A percentile compares a stretch with the other conserved stretches of the same genome.
phyloP scores from a whole-genome alignment of 1,140 invertebrate species.

The Platorchestia sp. region DNA sequence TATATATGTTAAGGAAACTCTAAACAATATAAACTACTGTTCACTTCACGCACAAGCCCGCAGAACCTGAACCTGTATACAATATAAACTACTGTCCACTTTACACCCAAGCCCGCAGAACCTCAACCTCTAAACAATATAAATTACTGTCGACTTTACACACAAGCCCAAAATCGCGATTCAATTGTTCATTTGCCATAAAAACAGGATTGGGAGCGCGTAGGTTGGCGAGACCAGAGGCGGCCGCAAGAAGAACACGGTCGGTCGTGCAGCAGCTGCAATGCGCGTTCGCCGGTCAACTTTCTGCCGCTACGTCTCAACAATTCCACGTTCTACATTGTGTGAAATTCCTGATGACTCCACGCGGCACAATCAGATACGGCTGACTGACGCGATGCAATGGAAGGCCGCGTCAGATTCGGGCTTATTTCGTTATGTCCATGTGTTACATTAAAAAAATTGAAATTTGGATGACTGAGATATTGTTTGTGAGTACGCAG shows the following conservation, averaged over 20 bases:
- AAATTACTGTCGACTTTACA: too few species aligned
- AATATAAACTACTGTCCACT: too few species aligned
- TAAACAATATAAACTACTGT: too few species aligned
- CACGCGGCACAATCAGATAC: neutral
- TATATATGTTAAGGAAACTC: too few species aligned
- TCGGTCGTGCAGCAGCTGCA: slow-evolving; percentile 10
- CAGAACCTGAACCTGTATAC: too few species aligned
- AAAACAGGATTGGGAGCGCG: neutral
- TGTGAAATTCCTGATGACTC: neutral
- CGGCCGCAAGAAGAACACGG: neutral
- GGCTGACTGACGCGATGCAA: neutral
- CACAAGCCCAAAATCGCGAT: neutral
- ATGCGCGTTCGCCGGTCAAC: neutral
- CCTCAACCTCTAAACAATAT: too few species aligned
- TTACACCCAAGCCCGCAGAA: too few species aligned
- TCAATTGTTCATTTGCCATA: neutral
- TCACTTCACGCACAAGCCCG: too few species aligned
- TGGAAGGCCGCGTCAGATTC: neutral
- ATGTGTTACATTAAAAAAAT: neutral
- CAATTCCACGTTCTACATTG: slow-evolving; percentile 29
- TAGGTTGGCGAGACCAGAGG: neutral
- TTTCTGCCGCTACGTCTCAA: neutral
- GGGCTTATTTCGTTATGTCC: neutral
- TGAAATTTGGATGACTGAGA: neutral
- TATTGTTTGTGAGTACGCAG: too few species aligned